Evolutionary conservation across 2,797 vertebrate species (phyloP).

Genomic region (Dallia pectoralis): DNA sequence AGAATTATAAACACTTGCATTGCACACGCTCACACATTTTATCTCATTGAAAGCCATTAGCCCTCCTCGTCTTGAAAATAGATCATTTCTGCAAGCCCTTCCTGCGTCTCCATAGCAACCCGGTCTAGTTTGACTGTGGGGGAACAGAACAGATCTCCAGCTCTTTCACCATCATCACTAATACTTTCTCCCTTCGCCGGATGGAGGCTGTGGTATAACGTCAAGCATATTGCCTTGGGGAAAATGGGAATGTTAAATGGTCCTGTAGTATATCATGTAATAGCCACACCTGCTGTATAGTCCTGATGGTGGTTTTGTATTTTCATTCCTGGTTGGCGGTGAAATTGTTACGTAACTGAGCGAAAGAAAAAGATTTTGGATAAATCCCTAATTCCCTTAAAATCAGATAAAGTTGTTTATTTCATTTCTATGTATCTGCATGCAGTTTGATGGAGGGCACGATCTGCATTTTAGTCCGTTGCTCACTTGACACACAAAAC

Average conservation of each 20-base stretch:
- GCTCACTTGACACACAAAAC: too few species aligned
- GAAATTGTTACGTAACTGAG: not conserved
- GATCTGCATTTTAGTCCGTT: too few species aligned
- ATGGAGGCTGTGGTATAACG: constrained; percentile 1
- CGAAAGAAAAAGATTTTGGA: too few species aligned
- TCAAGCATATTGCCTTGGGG: constrained; percentile 1
- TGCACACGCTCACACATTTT: constrained; percentile 37
- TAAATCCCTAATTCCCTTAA: too few species aligned
- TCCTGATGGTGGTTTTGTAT: not conserved
- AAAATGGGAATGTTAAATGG: constrained; percentile 4
- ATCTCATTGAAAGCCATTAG: constrained; percentile 61
- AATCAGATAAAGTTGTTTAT: too few species aligned
- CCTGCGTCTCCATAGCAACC: constrained; percentile 72
- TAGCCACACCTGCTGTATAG: not conserved
- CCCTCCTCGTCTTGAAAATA: constrained; percentile 60
- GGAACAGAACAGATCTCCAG: constrained; percentile 24
- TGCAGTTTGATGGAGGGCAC: too few species aligned
- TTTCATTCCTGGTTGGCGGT: not conserved
- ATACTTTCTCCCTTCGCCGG: constrained; percentile 17
- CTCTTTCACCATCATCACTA: constrained; percentile 32
- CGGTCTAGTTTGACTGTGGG: constrained; percentile 54
- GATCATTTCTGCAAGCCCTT: constrained; percentile 54
- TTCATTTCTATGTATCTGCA: too few species aligned
- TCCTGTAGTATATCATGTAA: not conserved
- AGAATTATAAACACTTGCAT: constrained; percentile 1